Evolutionary conservation across 1,140 invertebrate species (phyloP).

Genomic region (Cyclina sinensis): DNA sequence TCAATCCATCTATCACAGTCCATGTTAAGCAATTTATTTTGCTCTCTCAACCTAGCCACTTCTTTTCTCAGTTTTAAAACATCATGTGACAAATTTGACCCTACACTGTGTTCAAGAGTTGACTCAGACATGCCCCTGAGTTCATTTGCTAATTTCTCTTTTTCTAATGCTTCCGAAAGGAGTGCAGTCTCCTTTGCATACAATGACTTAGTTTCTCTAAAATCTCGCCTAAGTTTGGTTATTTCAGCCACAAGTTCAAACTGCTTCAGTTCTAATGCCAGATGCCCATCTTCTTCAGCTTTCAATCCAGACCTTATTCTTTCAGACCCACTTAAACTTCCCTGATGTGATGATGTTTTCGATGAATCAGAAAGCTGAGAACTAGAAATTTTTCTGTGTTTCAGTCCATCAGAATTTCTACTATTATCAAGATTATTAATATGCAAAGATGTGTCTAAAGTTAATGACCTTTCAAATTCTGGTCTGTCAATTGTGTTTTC

Average conservation of each 20-base stretch:
- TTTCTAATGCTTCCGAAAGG: constrained; percentile 78
- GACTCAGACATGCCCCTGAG: constrained; percentile 34
- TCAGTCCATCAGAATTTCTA: constrained; percentile 23
- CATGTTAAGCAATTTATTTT: constrained; percentile 74
- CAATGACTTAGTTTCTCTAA: constrained; percentile 81
- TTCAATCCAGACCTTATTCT: constrained; percentile 63
- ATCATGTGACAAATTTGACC: constrained; percentile 58
- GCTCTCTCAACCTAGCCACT: constrained; percentile 73
- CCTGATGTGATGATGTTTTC: not conserved
- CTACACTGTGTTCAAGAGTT: constrained; percentile 28
- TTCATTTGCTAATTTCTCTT: constrained; percentile 66
- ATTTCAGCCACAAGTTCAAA: constrained; percentile 80
- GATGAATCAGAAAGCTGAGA: not conserved
- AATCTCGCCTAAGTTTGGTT: constrained; percentile 71
- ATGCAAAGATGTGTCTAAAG: constrained; percentile 22
- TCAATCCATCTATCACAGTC: constrained; percentile 78
- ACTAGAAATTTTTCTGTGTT: not conserved
- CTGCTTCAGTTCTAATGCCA: constrained; percentile 69
- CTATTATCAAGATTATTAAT: not conserved
- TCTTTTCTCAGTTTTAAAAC: constrained; percentile 72
- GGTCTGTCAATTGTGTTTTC: not conserved
- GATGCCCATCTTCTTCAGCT: constrained; percentile 66
- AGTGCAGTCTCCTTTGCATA: constrained; percentile 81
- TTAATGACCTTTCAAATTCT: constrained; percentile 11
- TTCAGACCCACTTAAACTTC: constrained; percentile 53